Base-by-base conservation (phyloP, 2,888 invertebrate genomes). In the Villa cingulata region DNA sequence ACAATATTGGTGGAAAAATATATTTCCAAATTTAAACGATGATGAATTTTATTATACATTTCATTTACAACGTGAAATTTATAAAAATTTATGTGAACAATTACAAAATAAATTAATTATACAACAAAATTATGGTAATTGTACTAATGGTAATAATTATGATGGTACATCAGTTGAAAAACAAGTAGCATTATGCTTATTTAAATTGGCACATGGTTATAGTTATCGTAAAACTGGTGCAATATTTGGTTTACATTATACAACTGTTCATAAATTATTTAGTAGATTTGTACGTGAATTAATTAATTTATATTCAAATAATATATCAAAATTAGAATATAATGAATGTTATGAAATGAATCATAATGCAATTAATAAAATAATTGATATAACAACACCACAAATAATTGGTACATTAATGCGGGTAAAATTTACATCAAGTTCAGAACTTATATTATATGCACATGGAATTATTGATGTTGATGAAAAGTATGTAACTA, bases 31-130 rank as follows among this genome's bases (percentile, higher is more conserved):
- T 17, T 19, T 46, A 23, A 46, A 12, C 5, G 18, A 7, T 16
- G 7, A 34, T 6, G 41, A 46, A n/a, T 46, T 46, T 23, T 40
- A 37, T 6, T 27, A 27, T 19, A 42, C 18, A n/a, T 46, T 46
- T 37, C 46, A 46, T 27, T 19, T 46, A 4, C 27, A 27, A 7
- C 14, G 27, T 20, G 41, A 46, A 7, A 37, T 46, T 7, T 46
- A 37, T n/a, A 10, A 41, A 1, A 37, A 42, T 37, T 41, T 46
- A 37, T 46, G 46, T 27, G 27, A 42, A 15, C 16, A 41, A 27
- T 29, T 46, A n/a, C 23, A 19, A 15, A 4, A n/a, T n/a, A 34
- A 46, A 4, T 18, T 46, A 12, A 19, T 17, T n/a, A n/a, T n/a
- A n/a, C n/a, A n/a, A n/a, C n/a, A 37, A 37, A 41, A n/a, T 12